Percentiles rank a stretch among this genome's conserved stretches.
Evolutionary conservation across 64 coral and sea anemone genomes (phyloP).

Genomic region (Trachythela sp.): DNA sequence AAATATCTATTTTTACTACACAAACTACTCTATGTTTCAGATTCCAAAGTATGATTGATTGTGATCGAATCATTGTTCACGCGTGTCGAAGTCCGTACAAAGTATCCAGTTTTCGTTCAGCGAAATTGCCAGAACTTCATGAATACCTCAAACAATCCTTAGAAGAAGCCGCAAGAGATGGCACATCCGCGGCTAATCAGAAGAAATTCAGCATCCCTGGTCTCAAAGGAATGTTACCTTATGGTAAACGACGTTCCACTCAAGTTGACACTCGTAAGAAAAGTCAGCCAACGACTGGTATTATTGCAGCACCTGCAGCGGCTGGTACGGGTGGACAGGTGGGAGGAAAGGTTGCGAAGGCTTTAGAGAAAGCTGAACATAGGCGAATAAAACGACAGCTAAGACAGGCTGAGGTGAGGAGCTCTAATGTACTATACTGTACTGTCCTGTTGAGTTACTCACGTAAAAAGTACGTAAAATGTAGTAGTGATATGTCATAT

Average conservation of each 20-base stretch:
- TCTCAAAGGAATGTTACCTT: neutral
- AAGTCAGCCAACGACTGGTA: neutral
- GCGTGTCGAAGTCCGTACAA: slow-evolving; percentile 67
- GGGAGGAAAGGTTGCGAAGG: slow-evolving; percentile 88
- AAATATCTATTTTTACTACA: too few species aligned
- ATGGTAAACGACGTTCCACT: slow-evolving; percentile 1
- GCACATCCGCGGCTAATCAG: neutral
- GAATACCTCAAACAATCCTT: slow-evolving; percentile 56
- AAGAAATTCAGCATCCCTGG: slow-evolving; percentile 4
- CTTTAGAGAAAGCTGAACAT: slow-evolving; percentile 87
- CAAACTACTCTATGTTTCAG: slow-evolving; percentile 38
- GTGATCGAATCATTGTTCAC: slow-evolving; percentile 74
- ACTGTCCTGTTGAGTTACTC: too few species aligned
- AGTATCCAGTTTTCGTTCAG: slow-evolving; percentile 55
- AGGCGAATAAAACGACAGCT: slow-evolving; percentile 68
- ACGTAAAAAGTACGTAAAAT: too few species aligned
- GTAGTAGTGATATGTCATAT: too few species aligned
- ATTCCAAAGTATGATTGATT: slow-evolving; percentile 86
- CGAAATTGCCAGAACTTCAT: slow-evolving; percentile 71
- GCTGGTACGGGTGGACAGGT: slow-evolving; percentile 49
- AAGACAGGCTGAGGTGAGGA: slow-evolving; percentile 74
- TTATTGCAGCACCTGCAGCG: neutral
- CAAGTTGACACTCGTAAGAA: neutral
- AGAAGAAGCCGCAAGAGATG: neutral
- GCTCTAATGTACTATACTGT: neutral